Conservation (phyloP, 2,888 invertebrate genomes). For the Acronicta alni region DNA sequence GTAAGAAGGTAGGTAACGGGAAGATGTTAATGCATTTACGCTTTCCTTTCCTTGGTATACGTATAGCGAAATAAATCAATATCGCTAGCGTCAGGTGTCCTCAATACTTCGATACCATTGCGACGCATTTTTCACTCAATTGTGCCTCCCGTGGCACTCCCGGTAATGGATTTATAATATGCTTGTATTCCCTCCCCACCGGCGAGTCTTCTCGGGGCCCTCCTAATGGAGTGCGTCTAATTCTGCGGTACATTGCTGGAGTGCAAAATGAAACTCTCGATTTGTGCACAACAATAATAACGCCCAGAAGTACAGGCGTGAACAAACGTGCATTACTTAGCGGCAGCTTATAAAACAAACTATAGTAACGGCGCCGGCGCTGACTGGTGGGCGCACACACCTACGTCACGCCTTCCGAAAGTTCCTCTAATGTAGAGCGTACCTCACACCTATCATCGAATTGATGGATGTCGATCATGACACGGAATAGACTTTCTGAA, state of each 20-base stretch:
- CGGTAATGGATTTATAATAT: slow-evolving; percentile 58
- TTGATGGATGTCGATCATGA: neutral
- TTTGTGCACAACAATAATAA: neutral
- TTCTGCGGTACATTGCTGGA: slow-evolving; percentile 17
- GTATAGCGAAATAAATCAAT: slow-evolving; percentile 28
- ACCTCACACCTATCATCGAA: too few relatives aligned
- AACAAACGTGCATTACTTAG: too few relatives aligned
- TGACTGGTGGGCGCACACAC: too few relatives aligned
- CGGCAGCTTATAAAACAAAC: too few relatives aligned
- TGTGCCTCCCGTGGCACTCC: slow-evolving; percentile 20
- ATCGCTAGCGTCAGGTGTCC: slow-evolving; percentile 12
- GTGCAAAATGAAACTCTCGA: slow-evolving; percentile 2
- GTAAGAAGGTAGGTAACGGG: too few relatives aligned
- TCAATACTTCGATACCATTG: slow-evolving; percentile 18
- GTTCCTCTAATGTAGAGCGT: too few relatives aligned
- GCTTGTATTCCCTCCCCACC: slow-evolving; percentile 6
- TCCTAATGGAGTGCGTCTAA: slow-evolving; percentile 44
- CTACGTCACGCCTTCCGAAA: too few relatives aligned
- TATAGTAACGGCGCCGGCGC: too few relatives aligned
- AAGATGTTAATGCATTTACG: neutral
- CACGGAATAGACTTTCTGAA: slow-evolving; percentile 1
- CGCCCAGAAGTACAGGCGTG: neutral
- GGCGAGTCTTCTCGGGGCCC: slow-evolving; percentile 1
- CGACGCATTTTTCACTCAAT: slow-evolving; percentile 35
- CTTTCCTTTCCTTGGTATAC: neutral